These are phyloP conservation scores for Gymnodraco acuticeps DNA, from an alignment of 2,797 vertebrate genomes.

Conservation along the genomic window DNA sequence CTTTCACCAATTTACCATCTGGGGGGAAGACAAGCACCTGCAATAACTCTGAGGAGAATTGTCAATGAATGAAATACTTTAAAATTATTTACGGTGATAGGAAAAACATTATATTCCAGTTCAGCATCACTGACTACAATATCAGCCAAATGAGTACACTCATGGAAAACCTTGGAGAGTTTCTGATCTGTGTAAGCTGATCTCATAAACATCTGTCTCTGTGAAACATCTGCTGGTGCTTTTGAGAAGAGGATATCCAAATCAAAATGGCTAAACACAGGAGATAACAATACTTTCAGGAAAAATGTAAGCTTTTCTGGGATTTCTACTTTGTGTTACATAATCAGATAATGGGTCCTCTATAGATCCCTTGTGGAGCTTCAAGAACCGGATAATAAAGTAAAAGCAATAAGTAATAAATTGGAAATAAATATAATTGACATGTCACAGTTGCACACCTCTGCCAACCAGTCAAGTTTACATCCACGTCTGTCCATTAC, in stretches of 20 bases:
- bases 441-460: background rate
- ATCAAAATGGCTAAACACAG: conserved; percentile 11
- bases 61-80: conserved; percentile 5
- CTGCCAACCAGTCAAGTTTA: background rate
- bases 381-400: conserved; percentile 2
- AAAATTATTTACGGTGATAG: conserved; percentile 1
- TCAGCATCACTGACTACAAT: conserved; percentile 3
- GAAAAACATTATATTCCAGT: background rate
- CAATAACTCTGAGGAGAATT: conserved; percentile 5
- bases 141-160: conserved; percentile 19
- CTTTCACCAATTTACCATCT: conserved; percentile 37
- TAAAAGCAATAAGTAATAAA: background rate
- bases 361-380: conserved; percentile 11
- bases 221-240: conserved; percentile 48
- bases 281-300: conserved; percentile 15
- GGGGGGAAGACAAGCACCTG: conserved; percentile 39
- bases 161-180: conserved; percentile 17
- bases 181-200: conserved; percentile 24
- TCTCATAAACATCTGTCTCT: conserved; percentile 51
- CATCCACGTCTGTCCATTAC: background rate
- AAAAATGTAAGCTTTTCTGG: background rate
- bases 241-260: conserved; percentile 18
- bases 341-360: conserved; percentile 5
- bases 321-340: background rate
- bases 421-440: background rate